Evolutionary conservation across 1,140 invertebrate species (phyloP), one percentile per base, ranked within the genome.

Genomic region (Diachasmimorpha longicaudata): DNA sequence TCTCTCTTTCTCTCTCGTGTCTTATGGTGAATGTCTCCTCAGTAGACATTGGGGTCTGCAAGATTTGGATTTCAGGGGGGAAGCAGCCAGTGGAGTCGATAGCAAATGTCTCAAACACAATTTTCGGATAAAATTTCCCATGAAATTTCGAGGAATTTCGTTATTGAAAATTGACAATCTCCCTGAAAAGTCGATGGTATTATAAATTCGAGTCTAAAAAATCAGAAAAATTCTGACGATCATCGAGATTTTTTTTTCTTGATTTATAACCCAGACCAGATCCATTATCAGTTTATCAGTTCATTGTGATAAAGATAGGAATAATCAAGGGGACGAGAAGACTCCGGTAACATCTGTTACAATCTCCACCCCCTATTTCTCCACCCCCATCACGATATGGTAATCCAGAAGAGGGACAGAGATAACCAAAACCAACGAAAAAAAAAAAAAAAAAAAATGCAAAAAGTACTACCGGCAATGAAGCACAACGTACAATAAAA

Each of bases 281-380:
- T 78, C 81, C 84, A 80, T 82, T 88, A 87, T 88, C 86, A 85
- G 87, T 87, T 89, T 88, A 89, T 89, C 87, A 87, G 85, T 16
- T 52, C 13, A 85, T 83, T 79, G 78, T 81, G 80, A 75, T 79
- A 79, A 79, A 79, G 72, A 39, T 66, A 23, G 58, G 78, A 68
- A 84, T 10, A 42, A 42, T 42, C 39, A 55, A 21, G 19, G 19
- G 19, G 3, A 5, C 13, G 55, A 58, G 55, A 5, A 31, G 19
- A 63, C 31, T 63, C 13, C 23, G 58, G 58, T 63, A 25, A 86
- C 87, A 89, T 87, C 85, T 88, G 86, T 86, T 87, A 79, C 83
- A 77, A 1, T 31, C 31, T 6, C 31, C 31, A 31, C 31, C 31
- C 31, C 31, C 31, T 31, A 31, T 31, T 6, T 6, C 31, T 6